Evolutionary conservation across 2,113 vertebrate genomes (phyloP), one percentile per base, ranked within the genome.

Genomic region (Cebidichthys violaceus): DNA sequence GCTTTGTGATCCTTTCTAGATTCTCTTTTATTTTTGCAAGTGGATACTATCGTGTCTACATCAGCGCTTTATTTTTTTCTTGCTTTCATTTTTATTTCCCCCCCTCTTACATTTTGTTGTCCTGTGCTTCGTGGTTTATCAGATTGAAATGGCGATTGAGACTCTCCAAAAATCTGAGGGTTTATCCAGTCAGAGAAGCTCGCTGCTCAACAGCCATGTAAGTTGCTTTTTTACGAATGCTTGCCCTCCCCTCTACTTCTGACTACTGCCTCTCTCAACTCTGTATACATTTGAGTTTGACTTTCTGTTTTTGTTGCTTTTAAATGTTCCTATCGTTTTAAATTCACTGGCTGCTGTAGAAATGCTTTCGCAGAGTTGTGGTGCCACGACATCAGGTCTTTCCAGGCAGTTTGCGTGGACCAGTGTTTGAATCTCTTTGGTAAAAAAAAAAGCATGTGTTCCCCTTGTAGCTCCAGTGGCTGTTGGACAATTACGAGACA

Each of bases 91-190:
- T 85, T 70, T 45, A 74, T 81, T 90, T 67, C 24, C 64, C 64
- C 45, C 70, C 84, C 70, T 88, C 89, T 93, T 88, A 90, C 82
- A 90, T 91, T 90, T 89, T 93, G 92, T 96, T 92, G 93, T 95
- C 92, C 90, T 94, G 91, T 95, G 95, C 94, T 93, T 92, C 94
- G 85, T 94, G 94, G 93, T 94, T 96, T 96, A 96, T 96, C 97
- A 99, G 98, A 98, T 99, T 98, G 97, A 99, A 98, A 98, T 99
- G 98, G 98, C 97, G 96, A 99, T 99, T 96, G 98, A 99, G 96
- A 99, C 98, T 86, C 97, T 99, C 93, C 98, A 99, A 97, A 99
- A 99, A 97, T 97, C 95, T 92, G 97, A 99, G 96, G 98, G 98
- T 95, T 97, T 99, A 93, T 97, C 97, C 92, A 97, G 97, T 95